phyloP scores from a whole-genome alignment of 2,113 vertebrate species.

The Apteryx mantelli region DNA sequence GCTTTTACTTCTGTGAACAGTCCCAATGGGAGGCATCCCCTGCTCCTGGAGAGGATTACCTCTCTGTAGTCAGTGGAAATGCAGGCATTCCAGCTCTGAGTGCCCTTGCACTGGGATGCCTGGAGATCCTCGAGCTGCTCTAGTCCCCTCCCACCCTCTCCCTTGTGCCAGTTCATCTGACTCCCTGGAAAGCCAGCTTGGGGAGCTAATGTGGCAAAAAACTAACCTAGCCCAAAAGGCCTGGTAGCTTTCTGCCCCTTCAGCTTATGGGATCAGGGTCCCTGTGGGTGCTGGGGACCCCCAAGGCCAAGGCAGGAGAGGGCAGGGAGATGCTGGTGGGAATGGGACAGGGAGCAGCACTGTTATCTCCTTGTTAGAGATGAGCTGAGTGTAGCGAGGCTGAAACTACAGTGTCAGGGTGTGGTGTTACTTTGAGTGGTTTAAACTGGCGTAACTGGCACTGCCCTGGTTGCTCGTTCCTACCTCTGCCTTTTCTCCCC shows the following conservation, averaged over 20 bases:
- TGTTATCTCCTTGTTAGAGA: neutral
- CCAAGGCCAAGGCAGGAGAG: neutral
- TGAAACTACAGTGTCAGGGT: neutral
- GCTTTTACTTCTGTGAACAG: neutral
- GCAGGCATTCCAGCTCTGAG: neutral
- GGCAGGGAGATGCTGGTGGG: neutral
- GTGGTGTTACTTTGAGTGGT: neutral
- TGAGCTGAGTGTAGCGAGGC: neutral
- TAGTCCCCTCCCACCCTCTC: neutral
- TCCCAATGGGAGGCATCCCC: neutral
- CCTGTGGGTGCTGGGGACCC: neutral
- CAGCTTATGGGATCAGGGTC: neutral
- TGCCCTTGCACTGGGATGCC: neutral
- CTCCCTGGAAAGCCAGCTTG: neutral
- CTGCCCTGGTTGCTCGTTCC: neutral
- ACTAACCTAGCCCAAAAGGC: neutral
- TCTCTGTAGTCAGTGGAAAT: neutral
- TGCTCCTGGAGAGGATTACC: neutral
- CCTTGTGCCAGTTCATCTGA: neutral
- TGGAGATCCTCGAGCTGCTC: neutral
- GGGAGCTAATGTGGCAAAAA: neutral
- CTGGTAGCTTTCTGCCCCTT: neutral
- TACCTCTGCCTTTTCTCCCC: neutral
- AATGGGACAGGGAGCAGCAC: neutral
- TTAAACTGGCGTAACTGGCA: neutral